Base-by-base conservation (phyloP, 2,797 vertebrate genomes). In the Brachymystax lenok region DNA sequence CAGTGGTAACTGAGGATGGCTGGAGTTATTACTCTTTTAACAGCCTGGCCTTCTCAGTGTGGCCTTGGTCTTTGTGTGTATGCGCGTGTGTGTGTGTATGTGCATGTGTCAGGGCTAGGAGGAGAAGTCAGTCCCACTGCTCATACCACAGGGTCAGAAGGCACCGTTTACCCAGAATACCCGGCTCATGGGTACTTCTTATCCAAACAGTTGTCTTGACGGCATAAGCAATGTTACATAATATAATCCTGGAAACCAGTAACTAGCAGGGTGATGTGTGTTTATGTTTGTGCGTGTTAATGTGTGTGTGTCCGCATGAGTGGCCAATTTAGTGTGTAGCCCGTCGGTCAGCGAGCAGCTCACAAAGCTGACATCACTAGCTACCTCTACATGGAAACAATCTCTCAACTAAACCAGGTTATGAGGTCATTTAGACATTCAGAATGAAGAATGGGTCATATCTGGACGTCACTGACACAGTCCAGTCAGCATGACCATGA, bases 401-500 rank as follows among this genome's bases (percentile, higher is more conserved):
- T 10, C 84, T 40, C 73, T 69, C 2, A 52, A 17, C 51, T 17
- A 52, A 14, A 76, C 24, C 74, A 74, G 64, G 5, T 30, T 54
- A 33, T 7, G 27, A 69, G 72, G 52, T 61, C 71, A 59, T 59
- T 3, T 14, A 50, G 40, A 30, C 30, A 30, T 35, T 35, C 50
- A 16, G 27, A 21, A 51, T 24, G 5, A 66, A 35, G 73, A 74
- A 35, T 40, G 54, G 8, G 14, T 79, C 63, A 50, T 17, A 71
- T 86, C 86, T 27, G 12, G 1, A 24, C 50, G 69, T 71, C 69
- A 71, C 46, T 24, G 69, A 52, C 88, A 90, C 85, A 4, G 69
- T 73, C 84, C 85, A 4, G 69, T 73, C 84, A 81, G 78, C 74
- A 79, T 82, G 81, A 71, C 84, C 69, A 82, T 82, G 77, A 85